Conservation (phyloP, 2,113 vertebrate species). For the Eira barbara region DNA sequence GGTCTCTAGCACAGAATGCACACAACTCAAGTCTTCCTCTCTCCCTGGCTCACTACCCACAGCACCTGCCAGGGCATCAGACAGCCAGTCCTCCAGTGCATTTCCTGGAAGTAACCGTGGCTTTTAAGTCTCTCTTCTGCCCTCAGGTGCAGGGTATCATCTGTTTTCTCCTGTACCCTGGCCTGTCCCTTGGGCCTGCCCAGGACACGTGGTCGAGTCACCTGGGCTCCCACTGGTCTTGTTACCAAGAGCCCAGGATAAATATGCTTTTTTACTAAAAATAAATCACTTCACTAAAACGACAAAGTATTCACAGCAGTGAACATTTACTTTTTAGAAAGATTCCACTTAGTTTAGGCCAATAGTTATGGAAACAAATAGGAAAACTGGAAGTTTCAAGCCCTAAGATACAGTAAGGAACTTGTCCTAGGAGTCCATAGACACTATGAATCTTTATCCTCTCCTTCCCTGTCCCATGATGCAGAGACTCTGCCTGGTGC, state of each 20-base stretch:
- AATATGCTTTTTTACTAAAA: constrained; percentile 53
- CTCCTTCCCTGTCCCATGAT: neutral
- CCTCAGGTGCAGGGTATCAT: neutral
- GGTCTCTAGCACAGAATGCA: neutral
- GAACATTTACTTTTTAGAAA: constrained; percentile 4
- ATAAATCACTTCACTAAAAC: constrained; percentile 7
- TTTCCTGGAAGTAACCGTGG: neutral
- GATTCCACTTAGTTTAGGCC: neutral
- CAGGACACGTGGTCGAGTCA: neutral
- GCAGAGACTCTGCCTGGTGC: neutral
- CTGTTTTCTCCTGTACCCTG: neutral
- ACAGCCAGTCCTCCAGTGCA: neutral
- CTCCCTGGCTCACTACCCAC: no score
- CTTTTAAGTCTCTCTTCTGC: neutral
- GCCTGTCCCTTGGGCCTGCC: neutral
- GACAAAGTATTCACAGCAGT: neutral
- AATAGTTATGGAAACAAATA: neutral
- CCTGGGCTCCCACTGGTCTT: neutral
- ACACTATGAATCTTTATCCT: neutral
- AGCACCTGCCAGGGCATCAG: neutral
- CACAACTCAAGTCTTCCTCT: neutral
- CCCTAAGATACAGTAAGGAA: neutral
- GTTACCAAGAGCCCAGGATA: constrained; percentile 39
- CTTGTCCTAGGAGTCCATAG: neutral
- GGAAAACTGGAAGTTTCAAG: neutral